Base-by-base conservation (phyloP, 2,888 invertebrate species). In the Latrodectus elegans region DNA sequence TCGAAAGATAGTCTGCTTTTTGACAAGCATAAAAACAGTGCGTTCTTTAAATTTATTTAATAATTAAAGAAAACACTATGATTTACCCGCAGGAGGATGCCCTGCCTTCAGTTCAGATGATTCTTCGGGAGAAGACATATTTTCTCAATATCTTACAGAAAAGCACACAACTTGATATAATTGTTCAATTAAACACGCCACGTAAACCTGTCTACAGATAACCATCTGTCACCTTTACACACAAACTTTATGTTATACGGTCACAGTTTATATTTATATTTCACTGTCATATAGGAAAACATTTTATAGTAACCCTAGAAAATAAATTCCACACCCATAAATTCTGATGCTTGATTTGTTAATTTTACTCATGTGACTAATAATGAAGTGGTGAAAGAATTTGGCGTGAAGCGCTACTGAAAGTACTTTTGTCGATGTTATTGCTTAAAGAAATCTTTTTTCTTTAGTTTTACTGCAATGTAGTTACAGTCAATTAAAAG, bases 31-130 rank as follows among this genome's bases (percentile, higher is more conserved):
- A 38, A 38, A 38, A 38, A 38, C 38, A 38, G 38, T 38, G 38
- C 6, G 4, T 38, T 38, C 38, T 38, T 38, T 38, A 38, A 6
- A 38, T 38, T 38, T 38, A 38, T 38, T 38, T 6, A 38, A 38
- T 6, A 38, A 38, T 38, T 1, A 6, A 38, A 38, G 38, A 38
- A 38, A 81, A 65, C 83, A 65, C 68, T 88, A 89, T 11, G 22
- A 90, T 92, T 94, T 94, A 97, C 97, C 95, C 94, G 97, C 97
- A 91, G 97, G 97, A 90, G 96, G 96, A 93, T 97, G 97, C 84
- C 97, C 97, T 90, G 95, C 97, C 92, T 96, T 96, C 65, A 96
- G 93, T 92, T 95, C 95, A 84, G 94, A 92, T n/a, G 26, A 65
- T 90, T 95, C 95, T 91, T 94, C 94, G 91, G 95, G 94, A 90